phyloP scores from a whole-genome alignment of 2,888 invertebrate genomes.

The Sinotaia quadrata region DNA sequence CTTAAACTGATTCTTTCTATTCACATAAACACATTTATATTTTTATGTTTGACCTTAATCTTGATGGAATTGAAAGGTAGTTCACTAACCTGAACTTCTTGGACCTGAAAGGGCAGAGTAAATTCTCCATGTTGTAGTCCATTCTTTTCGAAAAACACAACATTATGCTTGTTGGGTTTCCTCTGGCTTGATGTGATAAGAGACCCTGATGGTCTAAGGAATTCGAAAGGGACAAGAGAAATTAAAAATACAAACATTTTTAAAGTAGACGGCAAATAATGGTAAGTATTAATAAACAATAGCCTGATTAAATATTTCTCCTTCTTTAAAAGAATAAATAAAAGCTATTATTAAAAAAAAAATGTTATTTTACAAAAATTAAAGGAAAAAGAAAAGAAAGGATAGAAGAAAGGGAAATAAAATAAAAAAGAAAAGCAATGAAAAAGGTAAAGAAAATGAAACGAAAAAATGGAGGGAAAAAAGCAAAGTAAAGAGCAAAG shows the following conservation, averaged over 20 bases:
- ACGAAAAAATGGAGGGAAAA: too few relatives aligned
- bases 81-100: conserved; percentile 72
- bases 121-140: conserved; percentile 89
- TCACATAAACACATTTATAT: too few relatives aligned
- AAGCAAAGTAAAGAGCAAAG: too few relatives aligned
- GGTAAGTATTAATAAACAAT: too few relatives aligned
- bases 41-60: too few relatives aligned
- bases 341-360: neutral
- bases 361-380: neutral
- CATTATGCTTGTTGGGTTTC: conserved; percentile 76
- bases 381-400: neutral
- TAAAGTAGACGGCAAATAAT: neutral
- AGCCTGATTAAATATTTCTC: neutral
- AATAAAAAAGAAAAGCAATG: neutral
- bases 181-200: conserved; percentile 75
- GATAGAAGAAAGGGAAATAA: neutral
- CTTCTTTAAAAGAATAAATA: neutral
- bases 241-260: conserved; percentile 8
- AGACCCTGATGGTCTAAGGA: conserved; percentile 86
- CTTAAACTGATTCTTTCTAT: too few relatives aligned
- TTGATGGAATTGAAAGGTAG: neutral
- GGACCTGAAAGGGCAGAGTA: conserved; percentile 76
- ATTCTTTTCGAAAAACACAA: conserved; percentile 92
- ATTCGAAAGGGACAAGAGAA: too few relatives aligned
- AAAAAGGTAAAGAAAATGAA: too few relatives aligned